Base-by-base conservation (phyloP, 2,797 vertebrate species). In the Phalloptychus januarius region DNA sequence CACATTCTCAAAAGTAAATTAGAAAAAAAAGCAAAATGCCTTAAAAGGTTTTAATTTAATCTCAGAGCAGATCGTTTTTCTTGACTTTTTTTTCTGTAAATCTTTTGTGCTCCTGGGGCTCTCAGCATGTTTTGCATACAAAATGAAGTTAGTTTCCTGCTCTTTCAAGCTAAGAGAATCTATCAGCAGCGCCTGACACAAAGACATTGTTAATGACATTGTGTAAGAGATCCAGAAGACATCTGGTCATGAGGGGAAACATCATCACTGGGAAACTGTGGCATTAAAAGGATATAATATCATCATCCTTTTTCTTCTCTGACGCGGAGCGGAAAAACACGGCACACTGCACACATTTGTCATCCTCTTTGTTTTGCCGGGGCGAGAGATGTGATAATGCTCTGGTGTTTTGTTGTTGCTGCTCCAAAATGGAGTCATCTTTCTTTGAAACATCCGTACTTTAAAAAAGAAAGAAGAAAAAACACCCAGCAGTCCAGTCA, bases 341-440 rank as follows among this genome's bases (percentile, higher is more conserved):
- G 36, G 71, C 76, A 23, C 15, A 2, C 67, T 45, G 76, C 76
- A 74, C 80, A 74, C 74, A 69, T 88, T 81, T 83, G 83, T 84
- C 81, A 83, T 80, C 31, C 67, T 69, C 85, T 81, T 82, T 82
- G 83, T 90, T 82, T 81, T 72, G 67, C 82, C 63, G 36, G 11
- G 61, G 5, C 72, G 79, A 63, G 31, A 85, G 75, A 88, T 72
- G 78, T 69, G 82, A 85, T 80, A 74, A 77, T 6, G 56, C 80
- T 75, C 61, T 46, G 45, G 42, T 58, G 78, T 81, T 71, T 75
- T 77, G 54, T 79, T 85, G 84, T 79, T 77, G n/a, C 76, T 28
- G 70, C 81, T 81, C 70, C 81, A 86, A 78, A 79, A 84, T 75
- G 76, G 78, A 86, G 79, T 76, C 81, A 65, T 77, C 75, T 33